Percentiles rank a stretch among this genome's conserved stretches.
Evolutionary conservation across 2,888 invertebrate species (phyloP).

Genomic region (Clepsis dumicolana): DNA sequence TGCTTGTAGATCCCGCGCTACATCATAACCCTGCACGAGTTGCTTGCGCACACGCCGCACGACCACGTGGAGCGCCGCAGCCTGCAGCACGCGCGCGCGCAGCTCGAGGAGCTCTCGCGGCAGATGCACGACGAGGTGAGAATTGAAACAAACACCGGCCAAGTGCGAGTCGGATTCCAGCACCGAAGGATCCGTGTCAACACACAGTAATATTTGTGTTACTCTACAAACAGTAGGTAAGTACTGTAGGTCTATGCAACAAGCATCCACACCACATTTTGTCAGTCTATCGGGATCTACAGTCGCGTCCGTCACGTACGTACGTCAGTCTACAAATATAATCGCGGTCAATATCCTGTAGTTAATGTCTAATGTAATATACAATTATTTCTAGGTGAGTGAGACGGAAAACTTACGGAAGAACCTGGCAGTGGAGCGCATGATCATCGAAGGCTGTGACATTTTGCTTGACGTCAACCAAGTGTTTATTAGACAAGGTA

Average conservation of each 20-base stretch:
- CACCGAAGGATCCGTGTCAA: too few relatives aligned
- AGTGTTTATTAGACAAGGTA: constrained; percentile 96
- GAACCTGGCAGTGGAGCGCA: constrained; percentile 95
- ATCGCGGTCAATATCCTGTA: too few relatives aligned
- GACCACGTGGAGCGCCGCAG: constrained; percentile 97
- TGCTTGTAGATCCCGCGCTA: constrained; percentile 93
- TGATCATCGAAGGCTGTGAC: constrained; percentile 98
- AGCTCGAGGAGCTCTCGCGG: constrained; percentile 93
- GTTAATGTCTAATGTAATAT: too few relatives aligned
- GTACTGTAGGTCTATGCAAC: too few relatives aligned
- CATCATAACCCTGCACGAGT: constrained; percentile 95
- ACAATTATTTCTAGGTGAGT: constrained; percentile 88
- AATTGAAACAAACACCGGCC: too few relatives aligned
- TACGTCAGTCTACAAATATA: too few relatives aligned
- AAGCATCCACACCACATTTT: too few relatives aligned
- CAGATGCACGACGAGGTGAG: constrained; percentile 95
- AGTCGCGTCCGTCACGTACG: too few relatives aligned
- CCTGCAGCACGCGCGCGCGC: constrained; percentile 94
- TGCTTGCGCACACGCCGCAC: constrained; percentile 96
- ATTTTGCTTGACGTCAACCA: constrained; percentile 96
- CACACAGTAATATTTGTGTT: too few relatives aligned
- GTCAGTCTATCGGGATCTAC: too few relatives aligned
- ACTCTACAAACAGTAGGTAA: not conserved
- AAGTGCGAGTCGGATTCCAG: too few relatives aligned
- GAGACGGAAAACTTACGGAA: constrained; percentile 97